Evolutionary conservation across 1,140 invertebrate species (phyloP).

Genomic region (Mylabris phalerata): DNA sequence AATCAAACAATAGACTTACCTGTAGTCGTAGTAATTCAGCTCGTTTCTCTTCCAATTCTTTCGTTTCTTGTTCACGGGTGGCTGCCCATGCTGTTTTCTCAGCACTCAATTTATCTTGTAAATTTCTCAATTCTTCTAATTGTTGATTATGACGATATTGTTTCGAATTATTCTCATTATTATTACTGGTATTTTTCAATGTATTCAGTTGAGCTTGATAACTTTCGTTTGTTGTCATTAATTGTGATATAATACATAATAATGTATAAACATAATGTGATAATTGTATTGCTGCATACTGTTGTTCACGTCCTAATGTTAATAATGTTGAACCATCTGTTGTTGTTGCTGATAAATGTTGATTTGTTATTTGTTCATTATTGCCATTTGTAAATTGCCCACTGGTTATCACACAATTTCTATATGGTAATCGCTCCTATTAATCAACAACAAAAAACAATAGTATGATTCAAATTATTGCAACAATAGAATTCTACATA

Average conservation of each 20-base stretch:
- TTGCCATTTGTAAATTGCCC: constrained; percentile 36
- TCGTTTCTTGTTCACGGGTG: constrained; percentile 54
- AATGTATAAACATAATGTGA: constrained; percentile 78
- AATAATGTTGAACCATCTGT: constrained; percentile 42
- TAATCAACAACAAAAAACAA: constrained; percentile 12
- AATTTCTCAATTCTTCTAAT: constrained; percentile 63
- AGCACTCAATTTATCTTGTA: constrained; percentile 68
- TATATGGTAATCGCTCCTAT: constrained; percentile 47
- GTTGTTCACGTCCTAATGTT: constrained; percentile 53
- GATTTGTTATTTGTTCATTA: constrained; percentile 19
- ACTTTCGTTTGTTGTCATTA: constrained; percentile 78
- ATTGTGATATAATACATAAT: constrained; percentile 74
- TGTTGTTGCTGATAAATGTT: constrained; percentile 16
- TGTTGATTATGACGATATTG: constrained; percentile 64
- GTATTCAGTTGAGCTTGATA: constrained; percentile 59
- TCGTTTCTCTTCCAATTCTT: constrained; percentile 59
- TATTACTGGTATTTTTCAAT: constrained; percentile 45
- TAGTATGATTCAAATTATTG: neutral
- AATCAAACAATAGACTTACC: constrained; percentile 31
- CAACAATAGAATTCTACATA: constrained; percentile 21
- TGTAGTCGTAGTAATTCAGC: constrained; percentile 51
- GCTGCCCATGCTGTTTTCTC: constrained; percentile 72
- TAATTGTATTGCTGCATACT: constrained; percentile 64
- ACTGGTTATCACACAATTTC: constrained; percentile 43
- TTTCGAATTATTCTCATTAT: constrained; percentile 45